phyloP scores from a whole-genome alignment of 2,888 invertebrate genomes.

The Amphipyra tragopoginis region DNA sequence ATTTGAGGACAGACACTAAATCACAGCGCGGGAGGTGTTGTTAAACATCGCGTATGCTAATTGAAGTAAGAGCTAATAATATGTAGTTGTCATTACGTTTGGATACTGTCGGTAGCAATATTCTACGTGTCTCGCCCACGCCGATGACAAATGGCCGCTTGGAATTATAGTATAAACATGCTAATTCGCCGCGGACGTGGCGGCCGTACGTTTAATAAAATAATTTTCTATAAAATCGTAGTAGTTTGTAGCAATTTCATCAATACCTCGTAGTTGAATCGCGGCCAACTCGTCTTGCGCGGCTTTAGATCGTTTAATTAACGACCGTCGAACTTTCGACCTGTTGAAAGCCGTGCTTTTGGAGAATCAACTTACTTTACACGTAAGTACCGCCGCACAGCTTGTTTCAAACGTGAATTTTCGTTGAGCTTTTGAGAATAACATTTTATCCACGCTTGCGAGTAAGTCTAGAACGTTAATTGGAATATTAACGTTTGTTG shows the following conservation, averaged over 20 bases:
- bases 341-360: constrained; percentile 87
- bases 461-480: constrained; percentile 42
- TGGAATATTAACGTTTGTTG: constrained; percentile 52
- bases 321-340: constrained; percentile 88
- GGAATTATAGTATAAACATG: constrained; percentile 74
- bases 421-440: constrained; percentile 56
- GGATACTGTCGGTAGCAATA: constrained; percentile 60
- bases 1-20: constrained; percentile 76
- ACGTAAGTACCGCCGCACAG: constrained; percentile 65
- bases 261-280: constrained; percentile 81
- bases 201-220: constrained; percentile 70
- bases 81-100: constrained; percentile 47
- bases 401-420: constrained; percentile 72
- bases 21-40: constrained; percentile 65
- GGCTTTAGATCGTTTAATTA: constrained; percentile 88
- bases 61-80: constrained; percentile 72
- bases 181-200: constrained; percentile 73
- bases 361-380: constrained; percentile 80
- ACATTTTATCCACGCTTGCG: constrained; percentile 38
- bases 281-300: constrained; percentile 80
- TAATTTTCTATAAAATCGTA: constrained; percentile 73
- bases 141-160: constrained; percentile 71
- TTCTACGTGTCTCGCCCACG: constrained; percentile 65
- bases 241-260: constrained; percentile 84
- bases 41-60: constrained; percentile 70